Conservation (phyloP, 2,797 vertebrate species). For the Percopsis omiscomaycus region DNA sequence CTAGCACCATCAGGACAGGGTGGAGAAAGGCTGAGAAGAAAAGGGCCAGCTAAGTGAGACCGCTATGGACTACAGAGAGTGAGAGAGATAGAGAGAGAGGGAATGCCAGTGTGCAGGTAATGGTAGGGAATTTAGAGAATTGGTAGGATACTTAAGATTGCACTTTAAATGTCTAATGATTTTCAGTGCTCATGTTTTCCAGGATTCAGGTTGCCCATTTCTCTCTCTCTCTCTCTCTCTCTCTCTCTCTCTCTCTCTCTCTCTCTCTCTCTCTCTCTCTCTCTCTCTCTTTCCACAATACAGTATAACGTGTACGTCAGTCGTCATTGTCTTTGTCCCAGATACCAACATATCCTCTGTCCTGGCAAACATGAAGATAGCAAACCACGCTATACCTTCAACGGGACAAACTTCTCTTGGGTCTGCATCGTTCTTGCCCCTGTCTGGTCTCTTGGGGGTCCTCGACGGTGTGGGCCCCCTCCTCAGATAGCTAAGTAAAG, state of each 20-base stretch:
- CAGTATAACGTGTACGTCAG: slow-evolving; percentile 32
- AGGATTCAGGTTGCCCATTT: slow-evolving; percentile 23
- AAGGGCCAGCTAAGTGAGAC: slow-evolving; percentile 61
- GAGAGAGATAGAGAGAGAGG: slow-evolving; percentile 28
- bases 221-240: too few species aligned
- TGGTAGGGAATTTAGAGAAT: slow-evolving; percentile 46
- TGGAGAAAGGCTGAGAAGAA: slow-evolving; percentile 59
- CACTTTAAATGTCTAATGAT: slow-evolving; percentile 16
- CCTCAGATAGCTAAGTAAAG: slow-evolving; percentile 23
- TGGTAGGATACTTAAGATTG: slow-evolving; percentile 13
- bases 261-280: too few species aligned
- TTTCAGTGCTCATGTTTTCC: slow-evolving; percentile 20
- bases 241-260: too few species aligned
- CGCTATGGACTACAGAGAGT: slow-evolving; percentile 31
- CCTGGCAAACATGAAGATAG: slow-evolving; percentile 27
- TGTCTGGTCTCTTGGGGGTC: slow-evolving; percentile 22
- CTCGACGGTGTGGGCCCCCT: slow-evolving; percentile 19
- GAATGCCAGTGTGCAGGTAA: slow-evolving; percentile 45
- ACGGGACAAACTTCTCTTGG: slow-evolving; percentile 11
- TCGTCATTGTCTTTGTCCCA: slow-evolving; percentile 64
- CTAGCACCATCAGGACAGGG: slow-evolving; percentile 65
- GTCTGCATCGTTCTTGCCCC: slow-evolving; percentile 9
- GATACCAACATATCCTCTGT: slow-evolving; percentile 51
- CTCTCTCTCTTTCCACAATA: slow-evolving; percentile 16
- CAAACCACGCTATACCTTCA: slow-evolving; percentile 16